Base-by-base conservation (phyloP, 2,113 vertebrate genomes). In the Laterallus jamaicensis region DNA sequence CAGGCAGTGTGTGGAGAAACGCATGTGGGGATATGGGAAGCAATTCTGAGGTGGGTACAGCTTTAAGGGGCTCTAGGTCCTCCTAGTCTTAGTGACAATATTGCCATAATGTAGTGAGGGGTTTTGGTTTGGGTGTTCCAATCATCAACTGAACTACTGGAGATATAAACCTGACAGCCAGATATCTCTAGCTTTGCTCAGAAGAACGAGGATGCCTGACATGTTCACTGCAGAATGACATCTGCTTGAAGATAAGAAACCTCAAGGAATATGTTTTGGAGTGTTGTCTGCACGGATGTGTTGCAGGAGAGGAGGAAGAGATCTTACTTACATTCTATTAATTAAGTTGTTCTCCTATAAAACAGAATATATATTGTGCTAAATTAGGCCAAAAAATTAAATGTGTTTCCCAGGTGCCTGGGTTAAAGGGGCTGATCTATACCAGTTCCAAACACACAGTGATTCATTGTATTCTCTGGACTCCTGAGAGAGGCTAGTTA, bases 291-390 rank as follows among this genome's bases (percentile, higher is more conserved):
- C 60, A 59, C 54, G 42, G 11, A 39, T 76, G 81, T 68, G 58
- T 39, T 78, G 37, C 29, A 54, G 29, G 55, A 10, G 31, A 62
- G n/a, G 47, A 93, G n/a, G 71, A 79, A 76, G 60, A 86, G 25
- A 74, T 67, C 69, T 88, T 67, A 63, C 63, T 90, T 87, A 44
- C 6, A 21, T 68, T 89, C 42, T 71, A 47, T 92, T 88, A 86
- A 91, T 88, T 84, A 91, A 92, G 22, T 75, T 76, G 15, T 62
- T 91, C 44, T 81, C 40, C 58, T 92, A n/a, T 79, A 79, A 89
- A 87, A 29, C 54, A 68, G 66, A 86, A 95, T 73, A 84, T 44
- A 71, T 82, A 60, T 78, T 69, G 39, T 54, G 66, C 58, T 93
- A 95, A 95, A 91, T 89, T 64, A 64, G 62, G 54, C 54, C 13